phyloP scores from a whole-genome alignment of 1,140 invertebrate genomes.

The Lanistes nyassanus region DNA sequence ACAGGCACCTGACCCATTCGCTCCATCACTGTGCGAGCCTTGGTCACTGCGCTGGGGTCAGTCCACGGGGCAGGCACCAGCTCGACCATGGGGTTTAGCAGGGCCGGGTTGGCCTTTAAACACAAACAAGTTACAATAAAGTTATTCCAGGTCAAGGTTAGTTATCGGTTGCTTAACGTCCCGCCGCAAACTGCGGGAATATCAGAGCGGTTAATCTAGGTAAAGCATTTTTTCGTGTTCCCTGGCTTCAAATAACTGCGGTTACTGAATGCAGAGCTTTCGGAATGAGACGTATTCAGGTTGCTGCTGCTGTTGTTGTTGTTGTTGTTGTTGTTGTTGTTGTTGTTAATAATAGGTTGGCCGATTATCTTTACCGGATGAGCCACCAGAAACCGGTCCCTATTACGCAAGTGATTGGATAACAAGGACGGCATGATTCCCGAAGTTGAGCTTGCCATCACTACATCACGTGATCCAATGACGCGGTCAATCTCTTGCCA shows the following conservation, averaged over 20 bases:
- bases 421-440: slow-evolving; percentile 88
- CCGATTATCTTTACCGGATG: slow-evolving; percentile 78
- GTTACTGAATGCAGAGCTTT: too few species aligned
- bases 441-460: slow-evolving; percentile 87
- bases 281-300: too few species aligned
- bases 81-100: slow-evolving; percentile 93
- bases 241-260: too few species aligned
- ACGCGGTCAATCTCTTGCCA: slow-evolving; percentile 81
- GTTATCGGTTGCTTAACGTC: too few species aligned
- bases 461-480: slow-evolving; percentile 68
- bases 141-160: too few species aligned
- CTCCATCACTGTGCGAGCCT: slow-evolving; percentile 80
- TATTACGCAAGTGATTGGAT: slow-evolving; percentile 79
- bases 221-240: too few species aligned
- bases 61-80: slow-evolving; percentile 91
- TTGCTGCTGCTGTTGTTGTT: too few species aligned
- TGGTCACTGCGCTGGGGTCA: slow-evolving; percentile 74
- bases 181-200: too few species aligned
- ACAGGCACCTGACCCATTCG: slow-evolving; percentile 83
- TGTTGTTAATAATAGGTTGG: too few species aligned
- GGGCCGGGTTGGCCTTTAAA: slow-evolving; percentile 87
- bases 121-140: too few species aligned
- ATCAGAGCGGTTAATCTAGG: too few species aligned
- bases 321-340: too few species aligned
- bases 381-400: slow-evolving; percentile 79